phyloP scores from a whole-genome alignment of 2,113 vertebrate genomes.

The Caracal caracal region DNA sequence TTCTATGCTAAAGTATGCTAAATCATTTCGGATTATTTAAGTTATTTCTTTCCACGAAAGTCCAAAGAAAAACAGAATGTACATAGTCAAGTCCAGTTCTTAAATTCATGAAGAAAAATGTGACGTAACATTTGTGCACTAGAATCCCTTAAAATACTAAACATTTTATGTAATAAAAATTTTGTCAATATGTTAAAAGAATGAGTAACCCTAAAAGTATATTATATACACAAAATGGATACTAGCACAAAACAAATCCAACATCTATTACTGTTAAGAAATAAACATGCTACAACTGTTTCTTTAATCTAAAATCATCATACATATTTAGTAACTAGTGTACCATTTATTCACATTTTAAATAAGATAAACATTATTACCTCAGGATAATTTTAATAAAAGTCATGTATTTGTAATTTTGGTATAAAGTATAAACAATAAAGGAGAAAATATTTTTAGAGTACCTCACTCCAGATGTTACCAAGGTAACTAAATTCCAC shows the following conservation, averaged over 20 bases:
- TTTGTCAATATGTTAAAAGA: background rate
- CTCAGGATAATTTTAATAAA: constrained; percentile 53
- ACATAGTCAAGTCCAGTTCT: background rate
- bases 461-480: constrained; percentile 81
- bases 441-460: constrained; percentile 70
- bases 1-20: background rate
- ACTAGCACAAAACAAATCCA: background rate
- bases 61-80: background rate
- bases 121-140: background rate
- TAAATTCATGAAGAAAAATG: constrained; percentile 43
- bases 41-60: constrained; percentile 4
- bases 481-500: constrained; percentile 84
- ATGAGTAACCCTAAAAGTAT: background rate
- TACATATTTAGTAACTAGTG: background rate
- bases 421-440: constrained; percentile 68
- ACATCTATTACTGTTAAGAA: background rate
- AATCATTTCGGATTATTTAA: background rate
- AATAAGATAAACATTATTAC: constrained; percentile 51
- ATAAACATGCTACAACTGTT: background rate
- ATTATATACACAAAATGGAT: background rate
- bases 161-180: background rate
- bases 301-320: constrained; percentile 46
- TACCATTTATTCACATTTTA: constrained; percentile 37
- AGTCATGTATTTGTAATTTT: constrained; percentile 71
- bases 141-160: constrained; percentile 12